These are phyloP conservation scores for Doris montereyensis DNA, from an alignment of 2,888 invertebrate species.

Conservation along the genomic window DNA sequence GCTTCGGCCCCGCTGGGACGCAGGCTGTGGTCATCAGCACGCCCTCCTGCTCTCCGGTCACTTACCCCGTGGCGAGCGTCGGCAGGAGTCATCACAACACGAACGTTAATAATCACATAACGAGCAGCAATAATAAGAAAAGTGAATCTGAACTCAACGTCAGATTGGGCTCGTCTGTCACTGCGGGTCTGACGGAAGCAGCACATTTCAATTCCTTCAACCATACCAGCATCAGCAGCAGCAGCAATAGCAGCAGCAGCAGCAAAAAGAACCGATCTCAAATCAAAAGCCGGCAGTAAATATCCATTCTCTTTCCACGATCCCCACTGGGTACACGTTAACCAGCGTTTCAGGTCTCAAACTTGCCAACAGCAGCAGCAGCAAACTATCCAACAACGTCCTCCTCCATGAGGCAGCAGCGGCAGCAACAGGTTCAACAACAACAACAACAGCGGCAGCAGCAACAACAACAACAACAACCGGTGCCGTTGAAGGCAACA, in stretches of 20 bases:
- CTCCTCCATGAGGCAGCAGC: background rate
- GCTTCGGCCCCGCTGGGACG: background rate
- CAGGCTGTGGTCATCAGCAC: background rate
- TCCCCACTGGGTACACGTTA: too few relatives aligned
- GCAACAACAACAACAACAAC: slow-evolving; percentile 15
- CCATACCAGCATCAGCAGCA: background rate
- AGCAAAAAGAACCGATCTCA: background rate
- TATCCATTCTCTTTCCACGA: background rate
- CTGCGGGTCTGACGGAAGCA: background rate
- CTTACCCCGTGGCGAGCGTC: background rate
- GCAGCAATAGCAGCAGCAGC: background rate
- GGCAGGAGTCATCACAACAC: background rate
- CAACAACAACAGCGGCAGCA: background rate
- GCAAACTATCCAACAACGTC: background rate
- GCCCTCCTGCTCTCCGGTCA: background rate
- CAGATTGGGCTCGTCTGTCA: too few relatives aligned
- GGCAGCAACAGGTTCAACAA: slow-evolving; percentile 7
- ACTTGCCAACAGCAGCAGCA: background rate
- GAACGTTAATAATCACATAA: background rate
- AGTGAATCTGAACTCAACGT: too few relatives aligned
- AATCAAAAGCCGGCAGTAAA: background rate
- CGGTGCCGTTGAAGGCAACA: background rate
- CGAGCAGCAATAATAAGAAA: background rate
- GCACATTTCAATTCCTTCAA: background rate
- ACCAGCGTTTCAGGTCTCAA: too few relatives aligned